Conservation (phyloP, 2,797 vertebrate species). For the Mus spretus region DNA sequence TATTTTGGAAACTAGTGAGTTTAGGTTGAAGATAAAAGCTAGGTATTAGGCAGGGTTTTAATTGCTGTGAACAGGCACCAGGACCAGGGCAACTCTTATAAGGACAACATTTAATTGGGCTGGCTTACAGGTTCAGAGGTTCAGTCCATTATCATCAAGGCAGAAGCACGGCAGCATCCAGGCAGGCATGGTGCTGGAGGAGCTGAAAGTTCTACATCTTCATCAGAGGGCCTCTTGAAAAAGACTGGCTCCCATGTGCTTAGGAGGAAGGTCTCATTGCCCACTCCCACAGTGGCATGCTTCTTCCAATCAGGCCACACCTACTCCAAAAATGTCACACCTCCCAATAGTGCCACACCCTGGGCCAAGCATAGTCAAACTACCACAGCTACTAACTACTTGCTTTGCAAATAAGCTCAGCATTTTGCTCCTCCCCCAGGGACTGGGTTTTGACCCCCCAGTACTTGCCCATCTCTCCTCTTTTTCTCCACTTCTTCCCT, state of each 20-base stretch:
- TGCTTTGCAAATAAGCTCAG: not conserved
- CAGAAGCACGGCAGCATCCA: not conserved
- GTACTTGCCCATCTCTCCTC: not conserved
- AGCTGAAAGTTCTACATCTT: not conserved
- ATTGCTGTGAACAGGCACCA: not conserved
- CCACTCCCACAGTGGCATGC: not conserved
- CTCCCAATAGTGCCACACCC: not conserved
- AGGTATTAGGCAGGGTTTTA: not conserved
- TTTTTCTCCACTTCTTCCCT: not conserved
- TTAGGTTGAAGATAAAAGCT: not conserved
- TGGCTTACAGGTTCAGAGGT: not conserved
- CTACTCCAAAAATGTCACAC: not conserved
- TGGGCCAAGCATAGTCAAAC: not conserved
- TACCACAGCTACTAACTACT: not conserved
- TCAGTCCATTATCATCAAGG: not conserved
- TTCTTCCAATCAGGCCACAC: not conserved
- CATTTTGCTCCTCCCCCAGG: not conserved
- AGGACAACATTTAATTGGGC: not conserved
- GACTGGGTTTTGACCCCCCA: not conserved
- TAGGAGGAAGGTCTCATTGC: not conserved
- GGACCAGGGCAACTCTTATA: not conserved
- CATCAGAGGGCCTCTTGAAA: no score
- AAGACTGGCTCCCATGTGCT: not conserved
- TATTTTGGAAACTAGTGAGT: not conserved
- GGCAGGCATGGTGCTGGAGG: not conserved